These are phyloP conservation scores for Piscicola geometra DNA, from an alignment of 2,888 invertebrate species.

Conservation along the genomic window DNA sequence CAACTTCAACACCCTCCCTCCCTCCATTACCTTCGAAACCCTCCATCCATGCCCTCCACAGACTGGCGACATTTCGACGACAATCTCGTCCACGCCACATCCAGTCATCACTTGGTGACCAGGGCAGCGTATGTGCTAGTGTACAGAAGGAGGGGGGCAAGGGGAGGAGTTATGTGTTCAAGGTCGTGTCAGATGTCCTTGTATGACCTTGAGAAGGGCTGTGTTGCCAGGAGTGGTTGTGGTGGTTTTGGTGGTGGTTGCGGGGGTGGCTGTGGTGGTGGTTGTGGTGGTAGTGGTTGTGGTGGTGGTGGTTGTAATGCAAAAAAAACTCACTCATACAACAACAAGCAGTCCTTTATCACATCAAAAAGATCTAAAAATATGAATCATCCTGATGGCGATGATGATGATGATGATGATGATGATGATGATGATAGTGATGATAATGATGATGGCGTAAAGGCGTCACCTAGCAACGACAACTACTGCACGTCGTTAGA, in stretches of 20 bases:
- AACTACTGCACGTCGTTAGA: not conserved
- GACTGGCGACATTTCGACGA: constrained; percentile 45
- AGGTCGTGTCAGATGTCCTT: too few relatives aligned
- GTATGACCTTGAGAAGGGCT: too few relatives aligned
- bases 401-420: constrained; percentile 14
- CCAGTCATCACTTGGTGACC: constrained; percentile 46
- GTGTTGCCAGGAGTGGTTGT: too few relatives aligned
- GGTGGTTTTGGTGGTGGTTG: not conserved
- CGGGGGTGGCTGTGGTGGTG: not conserved
- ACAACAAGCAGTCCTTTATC: too few relatives aligned
- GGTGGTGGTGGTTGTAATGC: not conserved
- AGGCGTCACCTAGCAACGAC: not conserved
- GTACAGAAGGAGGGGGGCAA: constrained; percentile 52
- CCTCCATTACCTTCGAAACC: too few relatives aligned
- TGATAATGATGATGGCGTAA: constrained; percentile 17
- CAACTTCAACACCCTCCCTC: too few relatives aligned
- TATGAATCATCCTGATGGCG: too few relatives aligned
- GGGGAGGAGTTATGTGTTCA: too few relatives aligned
- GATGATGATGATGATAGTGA: constrained; percentile 26
- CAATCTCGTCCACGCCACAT: constrained; percentile 41
- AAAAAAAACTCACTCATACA: too few relatives aligned
- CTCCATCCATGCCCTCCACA: too few relatives aligned
- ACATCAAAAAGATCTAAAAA: too few relatives aligned
- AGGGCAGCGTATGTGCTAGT: constrained; percentile 57
- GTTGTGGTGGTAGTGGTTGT: not conserved